Conservation (phyloP, 2,888 invertebrate species). For the Drosophila merina region DNA sequence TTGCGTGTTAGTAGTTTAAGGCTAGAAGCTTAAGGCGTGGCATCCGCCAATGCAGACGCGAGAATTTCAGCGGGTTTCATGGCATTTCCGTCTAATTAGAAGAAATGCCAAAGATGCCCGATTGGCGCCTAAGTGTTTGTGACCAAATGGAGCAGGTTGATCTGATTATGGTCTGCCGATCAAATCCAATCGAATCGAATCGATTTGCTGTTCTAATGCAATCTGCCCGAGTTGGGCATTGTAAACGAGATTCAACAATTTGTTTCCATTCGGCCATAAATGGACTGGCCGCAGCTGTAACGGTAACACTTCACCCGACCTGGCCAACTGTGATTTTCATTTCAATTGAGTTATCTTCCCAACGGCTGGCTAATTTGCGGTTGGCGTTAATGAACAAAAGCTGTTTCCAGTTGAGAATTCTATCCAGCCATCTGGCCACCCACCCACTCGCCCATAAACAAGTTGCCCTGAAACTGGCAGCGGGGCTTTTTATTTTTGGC, state of each 20-base stretch:
- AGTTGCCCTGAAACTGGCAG: slow-evolving; percentile 45
- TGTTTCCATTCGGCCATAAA: slow-evolving; percentile 60
- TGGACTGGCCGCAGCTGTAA: slow-evolving; percentile 40
- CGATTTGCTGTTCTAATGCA: slow-evolving; percentile 61
- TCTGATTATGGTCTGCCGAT: slow-evolving; percentile 56
- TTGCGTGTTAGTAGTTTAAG: slow-evolving; percentile 38
- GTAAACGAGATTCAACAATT: slow-evolving; percentile 57
- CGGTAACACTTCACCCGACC: slow-evolving; percentile 30
- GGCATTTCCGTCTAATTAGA: slow-evolving; percentile 71
- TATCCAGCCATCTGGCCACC: slow-evolving; percentile 60
- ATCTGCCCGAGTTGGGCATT: slow-evolving; percentile 51
- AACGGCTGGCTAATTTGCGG: slow-evolving; percentile 70
- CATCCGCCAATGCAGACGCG: slow-evolving; percentile 41
- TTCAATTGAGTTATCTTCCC: slow-evolving; percentile 76
- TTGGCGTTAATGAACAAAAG: slow-evolving; percentile 66
- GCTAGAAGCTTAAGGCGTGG: slow-evolving; percentile 48
- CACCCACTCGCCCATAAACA: slow-evolving; percentile 69
- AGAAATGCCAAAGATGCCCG: slow-evolving; percentile 74
- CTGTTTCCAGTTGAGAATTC: neutral
- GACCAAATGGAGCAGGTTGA: slow-evolving; percentile 71
- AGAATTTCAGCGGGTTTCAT: slow-evolving; percentile 57
- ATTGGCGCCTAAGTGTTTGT: slow-evolving; percentile 80
- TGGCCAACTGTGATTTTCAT: slow-evolving; percentile 67
- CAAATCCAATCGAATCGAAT: slow-evolving; percentile 16
- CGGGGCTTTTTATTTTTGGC: slow-evolving; percentile 49